phyloP scores from a whole-genome alignment of 2,888 invertebrate genomes.

The Ctena decussata region DNA sequence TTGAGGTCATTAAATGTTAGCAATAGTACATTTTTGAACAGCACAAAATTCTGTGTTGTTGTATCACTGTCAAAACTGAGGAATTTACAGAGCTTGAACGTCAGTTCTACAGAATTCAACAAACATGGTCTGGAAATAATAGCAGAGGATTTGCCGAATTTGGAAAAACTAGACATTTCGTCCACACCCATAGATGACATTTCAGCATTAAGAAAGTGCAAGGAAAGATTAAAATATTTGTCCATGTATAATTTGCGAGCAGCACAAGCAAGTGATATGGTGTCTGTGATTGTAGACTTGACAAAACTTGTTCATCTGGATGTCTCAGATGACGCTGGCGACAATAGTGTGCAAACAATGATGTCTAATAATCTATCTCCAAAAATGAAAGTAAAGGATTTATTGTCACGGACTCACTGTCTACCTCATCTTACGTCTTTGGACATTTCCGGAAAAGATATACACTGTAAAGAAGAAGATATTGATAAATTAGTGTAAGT shows the following conservation, averaged over 20 bases:
- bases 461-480: constrained; percentile 87
- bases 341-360: constrained; percentile 87
- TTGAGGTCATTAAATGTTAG: constrained; percentile 90
- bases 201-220: constrained; percentile 89
- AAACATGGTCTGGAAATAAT: constrained; percentile 90
- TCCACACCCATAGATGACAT: constrained; percentile 90
- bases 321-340: constrained; percentile 88
- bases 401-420: constrained; percentile 77
- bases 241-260: constrained; percentile 89
- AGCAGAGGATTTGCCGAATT: constrained; percentile 90
- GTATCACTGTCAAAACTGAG: constrained; percentile 90
- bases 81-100: constrained; percentile 89
- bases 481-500: constrained; percentile 88
- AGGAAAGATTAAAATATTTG: constrained; percentile 89
- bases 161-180: constrained; percentile 91
- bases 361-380: constrained; percentile 87
- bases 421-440: constrained; percentile 89
- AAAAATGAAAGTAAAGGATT: constrained; percentile 77
- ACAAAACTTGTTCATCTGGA: constrained; percentile 89
- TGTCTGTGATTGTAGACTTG: constrained; percentile 88
- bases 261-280: constrained; percentile 85
- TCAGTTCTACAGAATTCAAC: constrained; percentile 91
- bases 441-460: constrained; percentile 90
- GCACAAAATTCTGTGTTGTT: constrained; percentile 89
- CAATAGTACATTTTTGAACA: constrained; percentile 90